These are phyloP conservation scores for Beaufortia kweichowensis DNA, from an alignment of 2,113 vertebrate genomes.

Conservation along the genomic window DNA sequence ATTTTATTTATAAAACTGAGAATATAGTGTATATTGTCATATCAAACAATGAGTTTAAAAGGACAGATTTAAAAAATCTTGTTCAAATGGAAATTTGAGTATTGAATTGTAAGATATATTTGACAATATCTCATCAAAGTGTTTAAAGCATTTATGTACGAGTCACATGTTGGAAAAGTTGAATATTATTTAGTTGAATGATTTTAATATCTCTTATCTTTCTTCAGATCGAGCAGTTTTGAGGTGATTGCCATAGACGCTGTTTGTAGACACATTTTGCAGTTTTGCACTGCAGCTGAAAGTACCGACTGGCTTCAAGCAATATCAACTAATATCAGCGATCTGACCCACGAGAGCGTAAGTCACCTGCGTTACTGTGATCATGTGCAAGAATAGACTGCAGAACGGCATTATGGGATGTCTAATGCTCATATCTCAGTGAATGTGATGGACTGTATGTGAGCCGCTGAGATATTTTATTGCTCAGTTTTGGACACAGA, in stretches of 20 bases:
- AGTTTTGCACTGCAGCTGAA: conserved; percentile 88
- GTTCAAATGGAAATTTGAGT: no score
- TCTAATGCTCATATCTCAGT: neutral
- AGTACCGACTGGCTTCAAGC: conserved; percentile 90
- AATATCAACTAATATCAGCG: conserved; percentile 86
- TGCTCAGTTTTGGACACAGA: neutral
- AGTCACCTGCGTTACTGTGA: conserved; percentile 59
- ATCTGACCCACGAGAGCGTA: conserved; percentile 88
- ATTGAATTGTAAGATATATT: no score
- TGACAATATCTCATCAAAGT: no score
- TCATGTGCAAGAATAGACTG: neutral
- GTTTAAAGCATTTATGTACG: no score
- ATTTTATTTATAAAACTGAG: neutral
- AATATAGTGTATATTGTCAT: no score
- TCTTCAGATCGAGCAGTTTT: conserved; percentile 84
- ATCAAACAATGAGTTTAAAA: no score
- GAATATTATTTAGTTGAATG: neutral
- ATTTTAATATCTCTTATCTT: conserved; percentile 25
- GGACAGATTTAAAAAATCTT: no score
- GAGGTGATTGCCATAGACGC: conserved; percentile 87
- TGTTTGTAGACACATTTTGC: conserved; percentile 83
- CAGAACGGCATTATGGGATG: no score
- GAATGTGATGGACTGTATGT: neutral
- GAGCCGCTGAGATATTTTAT: neutral
- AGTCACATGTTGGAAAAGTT: no score